phyloP scores from a whole-genome alignment of 2,113 vertebrate species.

The Nanorana parkeri region DNA sequence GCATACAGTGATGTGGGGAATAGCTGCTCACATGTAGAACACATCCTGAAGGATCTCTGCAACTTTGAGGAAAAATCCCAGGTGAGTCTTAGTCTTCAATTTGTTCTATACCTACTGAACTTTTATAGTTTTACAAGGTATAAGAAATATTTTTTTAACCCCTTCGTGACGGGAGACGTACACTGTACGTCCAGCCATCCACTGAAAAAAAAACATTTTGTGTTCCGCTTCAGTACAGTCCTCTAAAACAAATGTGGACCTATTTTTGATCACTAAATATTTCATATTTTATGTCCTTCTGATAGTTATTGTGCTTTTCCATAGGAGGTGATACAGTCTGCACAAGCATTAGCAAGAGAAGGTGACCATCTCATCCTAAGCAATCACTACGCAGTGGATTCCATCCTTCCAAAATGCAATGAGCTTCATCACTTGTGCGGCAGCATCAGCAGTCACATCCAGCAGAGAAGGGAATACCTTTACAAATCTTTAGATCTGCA shows the following conservation, averaged over 20 bases:
- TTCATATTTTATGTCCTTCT: background rate
- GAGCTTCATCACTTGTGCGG: conserved; percentile 82
- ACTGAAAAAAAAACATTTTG: no score
- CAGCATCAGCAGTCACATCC: conserved; percentile 67
- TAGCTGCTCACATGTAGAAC: conserved; percentile 86
- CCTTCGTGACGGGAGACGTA: no score
- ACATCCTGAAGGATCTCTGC: conserved; percentile 85
- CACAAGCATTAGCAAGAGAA: conserved; percentile 77
- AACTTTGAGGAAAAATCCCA: conserved; percentile 82
- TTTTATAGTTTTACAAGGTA: background rate
- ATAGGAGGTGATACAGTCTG: conserved; percentile 81
- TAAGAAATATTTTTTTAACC: no score
- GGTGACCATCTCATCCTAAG: conserved; percentile 82
- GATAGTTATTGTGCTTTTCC: background rate
- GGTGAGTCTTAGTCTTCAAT: conserved; percentile 71
- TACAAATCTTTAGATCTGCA: conserved; percentile 88
- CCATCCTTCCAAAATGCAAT: conserved; percentile 89
- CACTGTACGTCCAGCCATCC: no score
- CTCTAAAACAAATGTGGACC: no score
- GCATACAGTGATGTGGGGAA: conserved; percentile 88
- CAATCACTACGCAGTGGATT: conserved; percentile 93
- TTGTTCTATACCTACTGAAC: background rate
- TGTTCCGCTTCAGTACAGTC: no score
- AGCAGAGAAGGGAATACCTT: conserved; percentile 75
- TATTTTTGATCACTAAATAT: no score